Base-by-base conservation (phyloP, 2,797 vertebrate genomes). In the Eutrigla gurnardus region DNA sequence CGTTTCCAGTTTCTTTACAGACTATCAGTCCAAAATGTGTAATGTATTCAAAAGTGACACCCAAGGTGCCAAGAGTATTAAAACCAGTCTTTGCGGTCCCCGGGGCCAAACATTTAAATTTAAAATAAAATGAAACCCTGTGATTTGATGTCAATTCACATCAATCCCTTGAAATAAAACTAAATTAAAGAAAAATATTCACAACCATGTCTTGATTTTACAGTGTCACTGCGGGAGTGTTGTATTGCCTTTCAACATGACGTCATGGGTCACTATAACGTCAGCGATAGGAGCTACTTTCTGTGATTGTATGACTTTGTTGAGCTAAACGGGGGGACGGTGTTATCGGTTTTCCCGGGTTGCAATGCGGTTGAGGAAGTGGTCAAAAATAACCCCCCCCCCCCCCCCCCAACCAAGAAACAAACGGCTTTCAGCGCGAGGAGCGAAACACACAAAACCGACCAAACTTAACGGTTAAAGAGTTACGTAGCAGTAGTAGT, bases 301-400 rank as follows among this genome's bases (percentile, higher is more conserved):
- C 6, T 12, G n/a, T 33, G 55, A 46, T 60, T 39, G 17, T 25
- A 25, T 25, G 25, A 25, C 1, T 32, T 17, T 35, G 8, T 1
- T 36, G 0, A 13, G 78, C 66, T 58, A 57, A 71, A 60, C 47
- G 43, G 18, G 25, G 25, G 17, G 47, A 75, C 50, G 12, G 6
- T n/a, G 65, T 7, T 65, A 40, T 40, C 46, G 32, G 32, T n/a
- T 33, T 25, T 25, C 25, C 6, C 60, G 35, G 50, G 5, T 57
- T 55, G 66, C 46, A 62, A 10, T 55, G 32, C 36, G 3, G 17
- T 46, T 17, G 7, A 74, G 72, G 64, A 83, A 65, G 13, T 71
- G 55, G 5, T 32, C 66, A 33, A 10, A 60, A 71, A 36, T 4
- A 50, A 3, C n/a, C n/a, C n/a, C n/a, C n/a, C n/a, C n/a, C 3